Conservation (phyloP, 2,888 invertebrate genomes). For the Sicus ferrugineus region DNA sequence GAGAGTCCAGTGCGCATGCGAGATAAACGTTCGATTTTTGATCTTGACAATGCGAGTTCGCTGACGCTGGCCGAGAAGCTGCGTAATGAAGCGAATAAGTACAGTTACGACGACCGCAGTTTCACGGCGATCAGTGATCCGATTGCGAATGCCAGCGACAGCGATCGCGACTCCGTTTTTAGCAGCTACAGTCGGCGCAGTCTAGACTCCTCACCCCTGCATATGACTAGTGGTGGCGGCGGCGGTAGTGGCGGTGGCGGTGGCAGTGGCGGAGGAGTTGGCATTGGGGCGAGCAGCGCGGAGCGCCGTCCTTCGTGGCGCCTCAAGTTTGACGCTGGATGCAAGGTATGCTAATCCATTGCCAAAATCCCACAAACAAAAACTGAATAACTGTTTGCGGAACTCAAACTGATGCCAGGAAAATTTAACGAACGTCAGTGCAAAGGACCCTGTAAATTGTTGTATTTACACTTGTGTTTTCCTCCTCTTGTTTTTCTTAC, state of each 20-base stretch:
- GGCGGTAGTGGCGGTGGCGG: constrained; percentile 28
- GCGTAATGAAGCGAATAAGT: constrained; percentile 56
- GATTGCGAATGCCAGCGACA: constrained; percentile 38
- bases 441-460: background rate
- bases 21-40: constrained; percentile 62
- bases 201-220: constrained; percentile 47
- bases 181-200: constrained; percentile 46
- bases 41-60: constrained; percentile 55
- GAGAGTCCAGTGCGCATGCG: constrained; percentile 59
- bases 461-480: constrained; percentile 3
- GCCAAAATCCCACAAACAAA: constrained; percentile 35
- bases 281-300: constrained; percentile 42
- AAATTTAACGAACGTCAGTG: constrained; percentile 3
- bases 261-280: constrained; percentile 26
- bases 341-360: constrained; percentile 74
- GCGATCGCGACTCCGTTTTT: constrained; percentile 44
- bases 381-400: constrained; percentile 14
- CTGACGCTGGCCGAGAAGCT: constrained; percentile 54
- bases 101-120: constrained; percentile 44
- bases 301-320: constrained; percentile 93
- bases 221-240: constrained; percentile 35
- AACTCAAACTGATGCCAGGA: constrained; percentile 16
- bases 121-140: constrained; percentile 9
- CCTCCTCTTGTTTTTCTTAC: constrained; percentile 3
- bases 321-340: constrained; percentile 86